Evolutionary conservation across 2,888 invertebrate species (phyloP).

Genomic region (Lasioglossum villosulum): DNA sequence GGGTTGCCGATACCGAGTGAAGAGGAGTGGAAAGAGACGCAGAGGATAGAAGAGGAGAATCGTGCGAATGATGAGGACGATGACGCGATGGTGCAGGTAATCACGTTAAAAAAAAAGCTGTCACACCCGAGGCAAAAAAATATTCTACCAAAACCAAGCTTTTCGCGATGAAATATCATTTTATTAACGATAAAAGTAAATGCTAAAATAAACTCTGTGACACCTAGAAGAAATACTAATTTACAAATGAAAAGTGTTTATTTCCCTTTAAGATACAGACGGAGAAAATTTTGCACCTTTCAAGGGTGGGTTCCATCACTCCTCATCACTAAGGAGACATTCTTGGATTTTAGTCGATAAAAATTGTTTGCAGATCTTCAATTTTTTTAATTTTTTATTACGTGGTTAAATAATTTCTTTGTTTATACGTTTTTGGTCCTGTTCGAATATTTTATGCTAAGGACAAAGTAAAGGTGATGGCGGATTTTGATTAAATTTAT

Average conservation of each 20-base stretch:
- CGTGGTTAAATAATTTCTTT: neutral
- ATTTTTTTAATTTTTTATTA: neutral
- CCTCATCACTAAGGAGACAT: neutral
- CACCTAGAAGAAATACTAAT: neutral
- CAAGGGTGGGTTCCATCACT: neutral
- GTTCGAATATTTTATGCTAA: neutral
- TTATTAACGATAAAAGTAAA: neutral
- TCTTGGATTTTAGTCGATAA: neutral
- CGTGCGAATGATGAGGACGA: slow-evolving; percentile 37
- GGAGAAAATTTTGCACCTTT: neutral
- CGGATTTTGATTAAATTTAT: neutral
- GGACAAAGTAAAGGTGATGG: neutral
- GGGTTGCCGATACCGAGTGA: slow-evolving; percentile 89
- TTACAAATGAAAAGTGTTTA: neutral
- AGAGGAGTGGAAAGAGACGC: slow-evolving; percentile 86
- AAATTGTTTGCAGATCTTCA: neutral
- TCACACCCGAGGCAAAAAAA: neutral
- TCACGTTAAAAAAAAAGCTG: neutral
- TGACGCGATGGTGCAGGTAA: slow-evolving; percentile 55
- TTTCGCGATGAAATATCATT: neutral
- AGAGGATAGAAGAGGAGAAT: slow-evolving; percentile 46
- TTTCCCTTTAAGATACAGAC: neutral
- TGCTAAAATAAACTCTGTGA: neutral
- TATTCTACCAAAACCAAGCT: neutral
- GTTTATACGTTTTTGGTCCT: neutral